Evolutionary conservation across 2,797 vertebrate species (phyloP).

Genomic region (Selene dorsalis): DNA sequence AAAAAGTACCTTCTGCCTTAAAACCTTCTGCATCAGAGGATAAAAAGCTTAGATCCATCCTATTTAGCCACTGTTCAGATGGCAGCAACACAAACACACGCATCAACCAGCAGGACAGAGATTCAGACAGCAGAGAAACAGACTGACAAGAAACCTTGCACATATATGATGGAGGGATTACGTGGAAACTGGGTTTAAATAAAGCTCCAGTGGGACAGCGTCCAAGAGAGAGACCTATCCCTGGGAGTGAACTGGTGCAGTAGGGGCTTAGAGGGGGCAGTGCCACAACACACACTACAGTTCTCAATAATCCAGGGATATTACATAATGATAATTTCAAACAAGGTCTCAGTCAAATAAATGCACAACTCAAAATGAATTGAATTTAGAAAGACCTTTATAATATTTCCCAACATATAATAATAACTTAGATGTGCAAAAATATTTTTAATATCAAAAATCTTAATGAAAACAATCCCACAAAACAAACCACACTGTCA

Average conservation of each 20-base stretch:
- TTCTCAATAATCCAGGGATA: constrained; percentile 64
- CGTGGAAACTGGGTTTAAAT: constrained; percentile 68
- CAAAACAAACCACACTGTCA: neutral
- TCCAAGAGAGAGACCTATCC: constrained; percentile 68
- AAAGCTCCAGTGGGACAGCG: constrained; percentile 76
- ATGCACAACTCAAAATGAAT: constrained; percentile 23
- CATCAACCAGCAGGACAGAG: constrained; percentile 27
- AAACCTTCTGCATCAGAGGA: constrained; percentile 71
- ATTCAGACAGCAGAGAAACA: constrained; percentile 53
- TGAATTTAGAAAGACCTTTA: neutral
- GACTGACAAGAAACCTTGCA: constrained; percentile 48
- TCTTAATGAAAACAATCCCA: neutral
- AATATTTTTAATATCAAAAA: neutral
- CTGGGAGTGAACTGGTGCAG: constrained; percentile 66
- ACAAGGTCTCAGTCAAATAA: constrained; percentile 20
- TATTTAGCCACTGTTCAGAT: constrained; percentile 71
- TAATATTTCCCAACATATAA: neutral
- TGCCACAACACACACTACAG: constrained; percentile 38
- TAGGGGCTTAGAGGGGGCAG: constrained; percentile 69
- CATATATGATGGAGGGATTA: constrained; percentile 77
- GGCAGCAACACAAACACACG: constrained; percentile 42
- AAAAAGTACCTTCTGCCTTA: constrained; percentile 59
- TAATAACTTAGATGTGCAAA: neutral
- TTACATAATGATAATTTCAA: constrained; percentile 65
- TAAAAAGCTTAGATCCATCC: constrained; percentile 78